Evolutionary conservation across 2,113 vertebrate species (phyloP).

Genomic region (Daubentonia madagascariensis): DNA sequence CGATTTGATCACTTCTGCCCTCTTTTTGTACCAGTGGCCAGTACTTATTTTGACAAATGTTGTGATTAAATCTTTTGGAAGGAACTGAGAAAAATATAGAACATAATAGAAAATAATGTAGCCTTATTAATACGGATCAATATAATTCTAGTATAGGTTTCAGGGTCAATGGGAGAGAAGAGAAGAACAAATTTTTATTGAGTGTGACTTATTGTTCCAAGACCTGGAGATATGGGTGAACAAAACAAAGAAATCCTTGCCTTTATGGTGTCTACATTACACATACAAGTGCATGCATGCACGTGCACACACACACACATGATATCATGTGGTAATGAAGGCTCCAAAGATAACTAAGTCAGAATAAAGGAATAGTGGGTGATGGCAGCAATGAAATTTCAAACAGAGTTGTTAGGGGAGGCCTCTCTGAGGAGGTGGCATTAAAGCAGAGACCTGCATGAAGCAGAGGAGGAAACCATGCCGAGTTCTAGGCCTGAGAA

Average conservation of each 20-base stretch:
- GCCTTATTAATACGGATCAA: background rate
- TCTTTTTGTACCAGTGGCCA: background rate
- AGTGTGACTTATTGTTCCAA: background rate
- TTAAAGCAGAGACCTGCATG: background rate
- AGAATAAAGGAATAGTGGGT: background rate
- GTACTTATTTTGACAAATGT: background rate
- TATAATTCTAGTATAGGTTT: background rate
- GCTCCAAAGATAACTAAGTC: background rate
- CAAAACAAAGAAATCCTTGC: background rate
- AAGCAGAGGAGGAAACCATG: background rate
- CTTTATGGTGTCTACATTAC: background rate
- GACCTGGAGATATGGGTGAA: background rate
- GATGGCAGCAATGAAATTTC: background rate
- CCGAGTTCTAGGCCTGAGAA: background rate
- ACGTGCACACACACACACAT: background rate
- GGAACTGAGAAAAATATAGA: background rate
- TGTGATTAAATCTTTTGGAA: background rate
- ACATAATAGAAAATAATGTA: background rate
- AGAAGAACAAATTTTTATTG: background rate
- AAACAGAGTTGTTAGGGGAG: background rate
- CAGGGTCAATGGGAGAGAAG: background rate
- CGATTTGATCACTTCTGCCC: background rate
- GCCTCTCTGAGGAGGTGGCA: background rate
- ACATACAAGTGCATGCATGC: background rate
- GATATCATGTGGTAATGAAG: background rate